A percentile compares a stretch with the other conserved stretches of the same genome.
phyloP scores from a whole-genome alignment of 2,888 invertebrate genomes.

The Sinodicranocentrus sp. region DNA sequence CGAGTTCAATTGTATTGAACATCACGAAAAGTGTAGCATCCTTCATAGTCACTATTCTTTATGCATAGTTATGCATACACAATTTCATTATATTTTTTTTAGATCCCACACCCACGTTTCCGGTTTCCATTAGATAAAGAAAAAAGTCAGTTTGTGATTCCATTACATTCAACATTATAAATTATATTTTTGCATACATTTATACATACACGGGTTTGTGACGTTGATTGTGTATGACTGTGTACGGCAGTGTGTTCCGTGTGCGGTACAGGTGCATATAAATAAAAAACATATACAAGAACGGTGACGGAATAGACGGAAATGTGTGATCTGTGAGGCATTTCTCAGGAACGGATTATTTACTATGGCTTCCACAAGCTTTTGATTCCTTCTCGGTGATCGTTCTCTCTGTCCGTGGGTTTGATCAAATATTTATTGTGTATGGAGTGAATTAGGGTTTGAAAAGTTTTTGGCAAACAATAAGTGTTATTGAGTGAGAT shows the following conservation, averaged over 20 bases:
- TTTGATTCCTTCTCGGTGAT: too few relatives aligned
- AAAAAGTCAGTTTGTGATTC: too few relatives aligned
- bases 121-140: constrained; percentile 50
- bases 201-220: too few relatives aligned
- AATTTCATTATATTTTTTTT: constrained; percentile 19
- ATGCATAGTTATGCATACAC: not conserved
- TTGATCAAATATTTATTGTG: too few relatives aligned
- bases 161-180: too few relatives aligned
- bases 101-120: constrained; percentile 58
- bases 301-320: not conserved
- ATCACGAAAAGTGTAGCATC: not conserved
- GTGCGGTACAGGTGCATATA: not conserved
- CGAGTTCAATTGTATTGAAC: constrained; percentile 2
- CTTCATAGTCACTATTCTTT: not conserved
- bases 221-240: not conserved
- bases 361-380: constrained; percentile 20
- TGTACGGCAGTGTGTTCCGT: not conserved
- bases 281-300: too few relatives aligned
- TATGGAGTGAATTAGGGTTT: not conserved
- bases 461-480: not conserved
- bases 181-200: not conserved
- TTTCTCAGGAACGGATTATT: constrained; percentile 8
- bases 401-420: too few relatives aligned
- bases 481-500: too few relatives aligned
- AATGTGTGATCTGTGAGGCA: constrained; percentile 30